Conservation (phyloP, 2,113 vertebrate species). For the Ctenomys sociabilis region DNA sequence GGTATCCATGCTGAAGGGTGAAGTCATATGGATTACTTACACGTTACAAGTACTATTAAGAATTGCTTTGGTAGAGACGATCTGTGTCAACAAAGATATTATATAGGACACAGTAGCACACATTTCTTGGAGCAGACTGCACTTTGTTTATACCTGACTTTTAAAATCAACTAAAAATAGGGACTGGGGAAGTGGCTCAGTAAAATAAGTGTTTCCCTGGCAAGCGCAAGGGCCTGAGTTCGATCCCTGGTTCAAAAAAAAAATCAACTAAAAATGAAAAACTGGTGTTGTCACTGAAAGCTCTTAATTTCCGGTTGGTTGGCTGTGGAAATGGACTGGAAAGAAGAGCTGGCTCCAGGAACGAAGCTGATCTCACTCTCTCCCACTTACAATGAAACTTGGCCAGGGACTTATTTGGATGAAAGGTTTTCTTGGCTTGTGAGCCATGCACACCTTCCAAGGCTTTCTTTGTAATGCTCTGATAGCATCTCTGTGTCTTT, state of each 20-base stretch:
- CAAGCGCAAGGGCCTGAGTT: too few species aligned
- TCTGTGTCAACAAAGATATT: not conserved
- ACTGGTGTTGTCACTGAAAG: constrained; percentile 25
- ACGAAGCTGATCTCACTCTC: constrained; percentile 30
- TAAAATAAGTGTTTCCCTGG: too few species aligned
- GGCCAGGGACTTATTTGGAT: constrained; percentile 50
- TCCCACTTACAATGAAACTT: constrained; percentile 6
- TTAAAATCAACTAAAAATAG: not conserved
- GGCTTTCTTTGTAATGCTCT: constrained; percentile 44
- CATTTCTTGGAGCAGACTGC: not conserved
- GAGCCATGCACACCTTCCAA: constrained; percentile 17
- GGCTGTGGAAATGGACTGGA: constrained; percentile 23
- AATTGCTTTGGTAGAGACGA: not conserved
- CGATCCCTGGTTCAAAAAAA: too few species aligned
- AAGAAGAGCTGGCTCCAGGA: not conserved
- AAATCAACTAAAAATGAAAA: constrained; percentile 6
- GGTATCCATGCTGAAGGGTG: not conserved
- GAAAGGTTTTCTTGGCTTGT: constrained; percentile 30
- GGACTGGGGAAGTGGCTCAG: too few species aligned
- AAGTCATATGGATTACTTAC: not conserved
- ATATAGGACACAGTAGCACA: not conserved
- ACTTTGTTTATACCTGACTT: constrained; percentile 23
- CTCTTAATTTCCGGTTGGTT: constrained; percentile 2
- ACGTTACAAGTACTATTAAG: not conserved
- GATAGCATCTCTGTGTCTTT: constrained; percentile 61